These are phyloP conservation scores for Anseranas semipalmata DNA, from an alignment of 2,113 vertebrate genomes.

Conservation along the genomic window DNA sequence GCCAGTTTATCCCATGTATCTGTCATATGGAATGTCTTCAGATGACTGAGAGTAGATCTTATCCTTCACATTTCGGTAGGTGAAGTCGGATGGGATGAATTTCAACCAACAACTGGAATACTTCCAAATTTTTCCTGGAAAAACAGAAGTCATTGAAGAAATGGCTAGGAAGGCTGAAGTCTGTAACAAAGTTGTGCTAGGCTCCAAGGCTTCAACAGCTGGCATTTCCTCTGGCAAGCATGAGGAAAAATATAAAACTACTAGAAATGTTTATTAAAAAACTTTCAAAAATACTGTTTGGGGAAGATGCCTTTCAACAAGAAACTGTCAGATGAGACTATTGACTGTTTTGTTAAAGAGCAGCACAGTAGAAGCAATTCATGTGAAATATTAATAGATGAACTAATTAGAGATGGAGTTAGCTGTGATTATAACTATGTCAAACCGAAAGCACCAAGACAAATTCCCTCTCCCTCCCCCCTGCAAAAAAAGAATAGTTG, in stretches of 20 bases:
- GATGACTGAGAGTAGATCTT: background rate
- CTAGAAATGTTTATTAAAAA: background rate
- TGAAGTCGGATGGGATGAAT: background rate
- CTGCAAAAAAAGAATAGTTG: background rate
- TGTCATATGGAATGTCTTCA: background rate
- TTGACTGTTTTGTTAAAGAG: background rate
- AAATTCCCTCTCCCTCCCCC: background rate
- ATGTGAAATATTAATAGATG: background rate
- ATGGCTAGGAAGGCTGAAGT: background rate
- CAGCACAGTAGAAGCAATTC: background rate
- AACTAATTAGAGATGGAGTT: background rate
- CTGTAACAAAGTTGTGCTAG: background rate
- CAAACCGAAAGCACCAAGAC: background rate
- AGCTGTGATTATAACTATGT: background rate
- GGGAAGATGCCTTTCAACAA: background rate
- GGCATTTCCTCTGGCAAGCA: background rate
- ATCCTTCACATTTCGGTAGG: background rate
- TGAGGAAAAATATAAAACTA: background rate
- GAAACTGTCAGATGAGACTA: background rate
- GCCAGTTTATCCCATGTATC: accelerated
- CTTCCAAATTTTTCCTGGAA: background rate
- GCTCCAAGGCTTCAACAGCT: background rate
- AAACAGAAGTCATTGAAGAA: background rate
- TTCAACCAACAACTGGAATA: background rate
- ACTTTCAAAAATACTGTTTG: background rate